phyloP scores from a whole-genome alignment of 2,113 vertebrate species.

The Bujurquina vittata region DNA sequence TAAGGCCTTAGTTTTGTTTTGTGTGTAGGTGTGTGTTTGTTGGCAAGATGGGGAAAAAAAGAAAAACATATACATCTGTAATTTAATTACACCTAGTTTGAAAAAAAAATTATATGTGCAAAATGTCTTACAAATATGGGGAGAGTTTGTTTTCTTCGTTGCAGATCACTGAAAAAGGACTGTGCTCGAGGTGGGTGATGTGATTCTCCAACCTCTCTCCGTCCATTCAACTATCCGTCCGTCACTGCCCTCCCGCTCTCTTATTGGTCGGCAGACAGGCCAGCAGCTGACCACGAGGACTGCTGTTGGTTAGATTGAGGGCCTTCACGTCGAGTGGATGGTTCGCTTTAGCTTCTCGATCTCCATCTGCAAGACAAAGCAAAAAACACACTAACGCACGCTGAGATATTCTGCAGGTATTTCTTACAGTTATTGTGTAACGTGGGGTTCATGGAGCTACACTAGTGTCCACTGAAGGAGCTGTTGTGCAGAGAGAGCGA shows the following conservation, averaged over 20 bases:
- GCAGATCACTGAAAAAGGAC: slow-evolving; percentile 48
- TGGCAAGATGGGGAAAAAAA: slow-evolving; percentile 84
- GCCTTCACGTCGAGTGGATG: slow-evolving; percentile 85
- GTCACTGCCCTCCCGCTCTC: slow-evolving; percentile 11
- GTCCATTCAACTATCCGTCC: neutral
- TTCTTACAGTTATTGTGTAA: neutral
- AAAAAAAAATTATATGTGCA: slow-evolving; percentile 78
- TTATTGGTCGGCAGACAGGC: slow-evolving; percentile 26
- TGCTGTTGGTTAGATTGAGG: neutral
- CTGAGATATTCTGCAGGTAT: too few relatives aligned
- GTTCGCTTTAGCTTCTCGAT: slow-evolving; percentile 92
- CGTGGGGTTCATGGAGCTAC: neutral
- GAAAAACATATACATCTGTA: slow-evolving; percentile 74
- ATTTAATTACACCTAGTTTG: slow-evolving; percentile 74
- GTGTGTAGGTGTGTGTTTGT: slow-evolving; percentile 68
- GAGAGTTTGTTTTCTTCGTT: slow-evolving; percentile 74
- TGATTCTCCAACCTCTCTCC: slow-evolving; percentile 23
- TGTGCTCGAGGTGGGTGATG: slow-evolving; percentile 45
- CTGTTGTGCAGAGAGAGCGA: neutral
- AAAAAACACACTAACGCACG: neutral
- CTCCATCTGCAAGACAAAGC: slow-evolving; percentile 84
- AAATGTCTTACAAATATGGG: slow-evolving; percentile 79
- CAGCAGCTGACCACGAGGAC: slow-evolving; percentile 42
- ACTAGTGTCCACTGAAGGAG: neutral
- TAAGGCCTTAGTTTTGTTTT: slow-evolving; percentile 87